phyloP scores from a whole-genome alignment of 2,888 invertebrate genomes.

The Cyclophora punctaria region DNA sequence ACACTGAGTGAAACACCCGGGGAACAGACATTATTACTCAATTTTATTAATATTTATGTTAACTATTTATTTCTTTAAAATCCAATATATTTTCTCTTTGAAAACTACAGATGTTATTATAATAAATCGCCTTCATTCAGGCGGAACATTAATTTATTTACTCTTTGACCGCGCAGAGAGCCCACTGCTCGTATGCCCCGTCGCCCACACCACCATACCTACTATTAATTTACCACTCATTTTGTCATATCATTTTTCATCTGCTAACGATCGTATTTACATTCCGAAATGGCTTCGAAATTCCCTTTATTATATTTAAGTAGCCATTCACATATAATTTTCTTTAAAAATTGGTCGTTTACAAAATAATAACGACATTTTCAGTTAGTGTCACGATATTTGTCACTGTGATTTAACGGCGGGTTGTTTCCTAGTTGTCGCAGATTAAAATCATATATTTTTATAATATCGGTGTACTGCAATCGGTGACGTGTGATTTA shows the following conservation, averaged over 20 bases:
- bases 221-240: not conserved
- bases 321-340: conserved; percentile 12
- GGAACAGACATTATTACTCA: too few relatives aligned
- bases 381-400: conserved; percentile 26
- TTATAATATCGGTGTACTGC: conserved; percentile 12
- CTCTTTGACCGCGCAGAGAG: not conserved
- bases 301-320: conserved; percentile 17
- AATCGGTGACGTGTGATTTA: conserved; percentile 19
- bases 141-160: not conserved
- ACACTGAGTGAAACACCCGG: too few relatives aligned
- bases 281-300: conserved; percentile 15
- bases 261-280: conserved; percentile 19
- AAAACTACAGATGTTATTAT: too few relatives aligned
- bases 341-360: conserved; percentile 16
- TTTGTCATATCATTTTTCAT: conserved; percentile 16
- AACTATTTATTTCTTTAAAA: too few relatives aligned
- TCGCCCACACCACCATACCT: not conserved
- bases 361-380: conserved; percentile 12
- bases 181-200: not conserved
- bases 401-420: conserved; percentile 33
- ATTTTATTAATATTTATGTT: too few relatives aligned
- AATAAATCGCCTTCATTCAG: not conserved
- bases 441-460: not conserved
- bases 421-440: conserved; percentile 27
- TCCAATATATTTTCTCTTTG: too few relatives aligned